Conservation (phyloP, 2,797 vertebrate species). For the Sebastes hubbsi region DNA sequence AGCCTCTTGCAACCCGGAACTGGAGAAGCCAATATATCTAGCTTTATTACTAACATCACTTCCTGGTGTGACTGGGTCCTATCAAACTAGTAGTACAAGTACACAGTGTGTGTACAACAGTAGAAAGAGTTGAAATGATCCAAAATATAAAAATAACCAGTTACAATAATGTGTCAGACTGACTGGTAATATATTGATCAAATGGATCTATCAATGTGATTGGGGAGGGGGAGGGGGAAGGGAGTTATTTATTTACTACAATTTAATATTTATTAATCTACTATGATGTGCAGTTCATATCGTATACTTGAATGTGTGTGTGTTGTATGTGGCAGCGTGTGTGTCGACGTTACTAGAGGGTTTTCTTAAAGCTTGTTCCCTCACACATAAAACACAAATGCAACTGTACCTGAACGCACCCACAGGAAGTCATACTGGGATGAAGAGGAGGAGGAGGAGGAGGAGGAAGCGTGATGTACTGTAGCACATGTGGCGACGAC, state of each 20-base stretch:
- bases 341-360: neutral
- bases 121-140: neutral
- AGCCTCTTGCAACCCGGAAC: neutral
- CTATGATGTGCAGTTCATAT: constrained; percentile 60
- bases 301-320: constrained; percentile 73
- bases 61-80: neutral
- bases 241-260: constrained; percentile 67
- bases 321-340: constrained; percentile 23
- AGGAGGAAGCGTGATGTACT: constrained; percentile 17
- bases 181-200: constrained; percentile 1
- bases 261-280: constrained; percentile 72
- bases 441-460: neutral
- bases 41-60: neutral
- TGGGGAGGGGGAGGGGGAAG: neutral
- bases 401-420: constrained; percentile 41
- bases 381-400: constrained; percentile 50
- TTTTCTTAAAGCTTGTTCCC: constrained; percentile 59
- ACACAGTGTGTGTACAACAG: neutral
- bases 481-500: constrained; percentile 47
- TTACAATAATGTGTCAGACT: neutral
- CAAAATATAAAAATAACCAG: neutral
- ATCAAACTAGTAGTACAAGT: neutral
- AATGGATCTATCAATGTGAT: constrained; percentile 17
- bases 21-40: neutral
- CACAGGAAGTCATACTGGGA: neutral